These are phyloP conservation scores for Sebastes umbrosus DNA, from an alignment of 2,797 vertebrate species.

Conservation along the genomic window DNA sequence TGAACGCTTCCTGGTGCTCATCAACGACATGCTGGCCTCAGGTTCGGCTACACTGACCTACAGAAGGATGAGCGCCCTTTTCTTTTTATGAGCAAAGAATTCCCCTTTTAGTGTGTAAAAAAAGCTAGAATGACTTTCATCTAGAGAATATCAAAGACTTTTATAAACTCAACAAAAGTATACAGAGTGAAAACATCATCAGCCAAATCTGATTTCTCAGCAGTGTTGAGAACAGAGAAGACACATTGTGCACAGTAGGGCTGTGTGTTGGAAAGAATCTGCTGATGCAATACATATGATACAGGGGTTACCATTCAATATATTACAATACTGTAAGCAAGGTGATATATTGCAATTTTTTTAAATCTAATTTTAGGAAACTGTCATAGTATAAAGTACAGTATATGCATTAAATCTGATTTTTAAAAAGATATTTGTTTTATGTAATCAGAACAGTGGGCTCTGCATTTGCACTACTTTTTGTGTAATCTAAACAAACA, in stretches of 20 bases:
- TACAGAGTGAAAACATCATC: background rate
- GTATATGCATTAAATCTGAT: too few relatives aligned
- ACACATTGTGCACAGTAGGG: accelerated
- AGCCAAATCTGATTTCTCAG: background rate
- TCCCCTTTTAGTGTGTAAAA: background rate
- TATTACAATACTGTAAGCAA: too few relatives aligned
- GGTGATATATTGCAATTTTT: too few relatives aligned
- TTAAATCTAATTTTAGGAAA: too few relatives aligned
- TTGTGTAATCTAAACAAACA: too few relatives aligned
- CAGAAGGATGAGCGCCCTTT: background rate
- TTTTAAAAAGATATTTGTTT: accelerated
- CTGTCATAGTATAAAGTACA: too few relatives aligned
- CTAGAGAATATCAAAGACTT: background rate
- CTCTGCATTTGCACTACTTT: too few relatives aligned
- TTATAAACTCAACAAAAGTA: background rate
- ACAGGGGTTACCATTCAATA: too few relatives aligned
- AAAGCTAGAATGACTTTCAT: background rate
- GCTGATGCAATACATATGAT: too few relatives aligned
- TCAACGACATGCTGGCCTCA: slow-evolving; percentile 84
- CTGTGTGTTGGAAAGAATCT: too few relatives aligned
- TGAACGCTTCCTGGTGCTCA: slow-evolving; percentile 82
- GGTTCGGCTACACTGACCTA: slow-evolving; percentile 53
- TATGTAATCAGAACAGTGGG: too few relatives aligned
- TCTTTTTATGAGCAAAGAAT: background rate
- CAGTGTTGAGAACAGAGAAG: background rate